Evolutionary conservation across 2,888 invertebrate species (phyloP).

Genomic region (Acleris literana): DNA sequence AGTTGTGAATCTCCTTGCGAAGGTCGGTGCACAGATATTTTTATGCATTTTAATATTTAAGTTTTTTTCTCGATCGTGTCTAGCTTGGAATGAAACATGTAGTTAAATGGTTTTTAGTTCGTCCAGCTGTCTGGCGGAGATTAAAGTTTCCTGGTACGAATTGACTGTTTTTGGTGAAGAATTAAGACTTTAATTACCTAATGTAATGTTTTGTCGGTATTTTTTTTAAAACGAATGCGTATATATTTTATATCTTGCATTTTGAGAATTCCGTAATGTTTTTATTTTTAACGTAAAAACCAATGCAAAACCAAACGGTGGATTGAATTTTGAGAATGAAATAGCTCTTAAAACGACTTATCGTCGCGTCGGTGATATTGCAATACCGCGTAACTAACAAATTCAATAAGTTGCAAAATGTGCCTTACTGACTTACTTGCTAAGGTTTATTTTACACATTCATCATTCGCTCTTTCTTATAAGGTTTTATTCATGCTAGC

Average conservation of each 20-base stretch:
- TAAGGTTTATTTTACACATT: no score
- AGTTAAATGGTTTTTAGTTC: conserved; percentile 27
- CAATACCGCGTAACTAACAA: no score
- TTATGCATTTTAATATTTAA: conserved; percentile 24
- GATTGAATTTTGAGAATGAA: no score
- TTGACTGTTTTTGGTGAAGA: conserved; percentile 8
- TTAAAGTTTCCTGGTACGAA: conserved; percentile 20
- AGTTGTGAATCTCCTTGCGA: conserved; percentile 35
- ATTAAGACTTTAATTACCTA: neutral
- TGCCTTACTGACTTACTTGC: no score
- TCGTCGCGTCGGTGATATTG: no score
- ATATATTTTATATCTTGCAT: neutral
- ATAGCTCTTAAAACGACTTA: no score
- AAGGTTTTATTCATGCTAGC: no score
- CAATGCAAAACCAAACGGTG: no score
- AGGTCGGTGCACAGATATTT: conserved; percentile 28
- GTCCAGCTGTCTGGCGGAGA: conserved; percentile 21
- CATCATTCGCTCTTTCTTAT: no score
- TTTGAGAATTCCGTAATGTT: no score
- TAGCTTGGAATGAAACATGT: conserved; percentile 10
- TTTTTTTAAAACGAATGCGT: neutral
- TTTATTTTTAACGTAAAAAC: no score
- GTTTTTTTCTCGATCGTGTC: conserved; percentile 29
- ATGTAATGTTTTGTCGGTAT: neutral
- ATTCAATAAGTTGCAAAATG: no score